Percentiles rank a stretch among this genome's conserved stretches.
Conservation (phyloP, 1,140 invertebrate genomes). For the Zaprionus kolodkinae region DNA sequence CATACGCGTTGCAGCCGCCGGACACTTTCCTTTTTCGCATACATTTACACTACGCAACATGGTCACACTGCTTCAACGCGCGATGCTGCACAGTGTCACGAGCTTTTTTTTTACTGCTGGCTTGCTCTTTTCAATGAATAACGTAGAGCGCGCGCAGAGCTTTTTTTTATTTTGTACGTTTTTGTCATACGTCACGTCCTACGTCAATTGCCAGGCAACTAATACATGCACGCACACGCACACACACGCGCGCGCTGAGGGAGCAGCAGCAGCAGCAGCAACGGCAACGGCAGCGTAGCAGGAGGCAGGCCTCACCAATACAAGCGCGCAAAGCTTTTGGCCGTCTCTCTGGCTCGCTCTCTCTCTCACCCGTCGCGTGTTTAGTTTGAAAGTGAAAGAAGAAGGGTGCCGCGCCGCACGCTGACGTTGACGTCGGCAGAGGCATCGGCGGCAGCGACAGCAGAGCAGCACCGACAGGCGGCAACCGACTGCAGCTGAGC, state of each 20-base stretch:
- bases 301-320: constrained; percentile 53
- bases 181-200: constrained; percentile 70
- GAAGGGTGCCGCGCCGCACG: constrained; percentile 60
- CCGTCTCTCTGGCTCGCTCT: constrained; percentile 44
- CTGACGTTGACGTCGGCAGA: constrained; percentile 20
- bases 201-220: constrained; percentile 66
- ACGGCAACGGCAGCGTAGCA: constrained; percentile 27
- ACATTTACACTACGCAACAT: constrained; percentile 35
- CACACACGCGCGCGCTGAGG: constrained; percentile 26
- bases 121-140: constrained; percentile 25
- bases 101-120: constrained; percentile 39
- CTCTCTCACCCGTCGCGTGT: constrained; percentile 37
- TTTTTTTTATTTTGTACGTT: constrained; percentile 51
- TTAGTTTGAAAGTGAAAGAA: constrained; percentile 75
- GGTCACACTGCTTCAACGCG: constrained; percentile 35
- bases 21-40: constrained; percentile 63
- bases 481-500: constrained; percentile 63
- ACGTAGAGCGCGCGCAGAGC: constrained; percentile 42
- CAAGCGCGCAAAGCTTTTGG: constrained; percentile 45
- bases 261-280: constrained; percentile 28
- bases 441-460: constrained; percentile 20
- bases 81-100: constrained; percentile 23
- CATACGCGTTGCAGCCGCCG: constrained; percentile 51
- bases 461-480: constrained; percentile 15
- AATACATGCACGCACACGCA: constrained; percentile 52